phyloP scores from a whole-genome alignment of 2,113 vertebrate genomes.

The Cranoglanis bouderius region DNA sequence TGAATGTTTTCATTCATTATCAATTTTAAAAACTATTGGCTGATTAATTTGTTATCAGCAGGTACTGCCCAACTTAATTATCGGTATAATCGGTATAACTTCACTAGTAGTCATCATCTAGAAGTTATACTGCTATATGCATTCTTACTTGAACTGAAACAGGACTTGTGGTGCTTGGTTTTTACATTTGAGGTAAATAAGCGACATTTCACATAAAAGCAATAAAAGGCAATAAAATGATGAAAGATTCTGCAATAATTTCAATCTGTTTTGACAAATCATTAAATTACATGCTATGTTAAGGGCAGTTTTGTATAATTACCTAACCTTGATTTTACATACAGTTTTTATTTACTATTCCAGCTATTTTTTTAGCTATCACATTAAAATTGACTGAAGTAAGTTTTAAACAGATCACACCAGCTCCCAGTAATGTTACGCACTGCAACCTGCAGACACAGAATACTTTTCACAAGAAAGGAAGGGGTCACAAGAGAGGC shows the following conservation, averaged over 20 bases:
- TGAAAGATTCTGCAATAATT: not conserved
- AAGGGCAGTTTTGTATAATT: too few relatives aligned
- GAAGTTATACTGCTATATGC: not conserved
- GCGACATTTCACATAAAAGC: not conserved
- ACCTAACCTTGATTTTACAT: not conserved
- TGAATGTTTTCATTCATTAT: too few relatives aligned
- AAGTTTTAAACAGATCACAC: not conserved
- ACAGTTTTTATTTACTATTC: not conserved
- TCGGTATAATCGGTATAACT: too few relatives aligned
- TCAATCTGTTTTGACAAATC: not conserved
- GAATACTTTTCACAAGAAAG: not conserved
- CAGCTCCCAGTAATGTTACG: not conserved
- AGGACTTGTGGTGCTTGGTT: not conserved
- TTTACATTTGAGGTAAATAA: not conserved
- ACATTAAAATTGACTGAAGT: not conserved
- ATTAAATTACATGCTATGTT: not conserved
- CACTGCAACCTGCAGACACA: not conserved
- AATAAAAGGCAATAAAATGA: too few relatives aligned
- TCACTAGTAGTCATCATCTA: too few relatives aligned
- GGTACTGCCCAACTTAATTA: too few relatives aligned
- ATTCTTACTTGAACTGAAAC: not conserved
- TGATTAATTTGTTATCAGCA: too few relatives aligned
- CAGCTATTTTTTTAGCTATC: not conserved
- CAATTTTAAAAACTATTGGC: too few relatives aligned
- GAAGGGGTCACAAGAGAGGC: not conserved